phyloP scores from a whole-genome alignment of 2,113 vertebrate species.

The Vidua chalybeata region DNA sequence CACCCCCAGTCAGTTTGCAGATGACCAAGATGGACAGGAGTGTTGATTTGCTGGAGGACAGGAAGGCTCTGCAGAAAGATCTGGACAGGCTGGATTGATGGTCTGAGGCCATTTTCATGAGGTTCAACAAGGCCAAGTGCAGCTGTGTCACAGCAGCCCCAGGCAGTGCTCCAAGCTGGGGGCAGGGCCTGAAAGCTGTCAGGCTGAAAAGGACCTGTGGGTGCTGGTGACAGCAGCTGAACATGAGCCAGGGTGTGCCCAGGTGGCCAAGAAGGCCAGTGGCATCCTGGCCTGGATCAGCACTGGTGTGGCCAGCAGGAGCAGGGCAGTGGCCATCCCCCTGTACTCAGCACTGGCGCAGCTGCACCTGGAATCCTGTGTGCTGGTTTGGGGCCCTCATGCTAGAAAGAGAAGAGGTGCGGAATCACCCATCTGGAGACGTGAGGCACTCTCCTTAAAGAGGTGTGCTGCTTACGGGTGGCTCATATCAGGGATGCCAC shows the following conservation, averaged over 20 bases:
- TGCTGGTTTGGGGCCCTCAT: not conserved
- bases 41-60: not conserved
- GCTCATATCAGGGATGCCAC: not conserved
- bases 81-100: not conserved
- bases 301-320: not conserved
- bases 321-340: rapidly evolving
- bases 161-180: not conserved
- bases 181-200: not conserved
- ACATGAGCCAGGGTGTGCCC: not conserved
- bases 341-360: not conserved
- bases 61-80: not conserved
- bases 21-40: not conserved
- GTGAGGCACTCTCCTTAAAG: not conserved
- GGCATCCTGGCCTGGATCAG: not conserved
- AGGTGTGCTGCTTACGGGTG: not conserved
- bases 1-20: not conserved
- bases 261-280: not conserved
- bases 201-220: rapidly evolving
- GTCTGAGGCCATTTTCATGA: not conserved
- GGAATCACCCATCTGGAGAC: not conserved
- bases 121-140: not conserved
- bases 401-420: not conserved
- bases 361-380: rapidly evolving
- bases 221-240: not conserved
- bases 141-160: not conserved